Evolutionary conservation across 2,888 invertebrate genomes (phyloP), one percentile per base, ranked within the genome.

Genomic region (Stenotaenia linearis): DNA sequence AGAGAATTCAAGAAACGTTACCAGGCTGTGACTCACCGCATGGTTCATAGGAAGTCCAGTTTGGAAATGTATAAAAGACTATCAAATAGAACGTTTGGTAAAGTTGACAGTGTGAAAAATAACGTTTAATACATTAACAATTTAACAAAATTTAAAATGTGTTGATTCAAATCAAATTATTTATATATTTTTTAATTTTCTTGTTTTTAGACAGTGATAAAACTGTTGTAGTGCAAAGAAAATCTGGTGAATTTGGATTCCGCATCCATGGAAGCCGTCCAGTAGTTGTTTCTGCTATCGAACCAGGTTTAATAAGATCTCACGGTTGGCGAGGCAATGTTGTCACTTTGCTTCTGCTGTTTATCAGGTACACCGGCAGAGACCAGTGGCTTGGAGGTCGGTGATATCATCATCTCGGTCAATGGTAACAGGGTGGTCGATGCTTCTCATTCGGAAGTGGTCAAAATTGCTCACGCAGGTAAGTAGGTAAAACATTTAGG

Each of bases 231-330:
- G 93, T 96, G 4, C 91, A 91, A 82, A 91, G 94, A 78, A 92
- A 93, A 83, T 87, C 87, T 21, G 94, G 94, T 45, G 97, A 96
- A 85, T 97, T 96, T 85, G 97, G 97, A 15, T 96, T 98, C 86
- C 91, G 97, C 81, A 96, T 98, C 84, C 95, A 97, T 84, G 97
- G 97, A 30, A 95, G 95, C 80, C 94, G 95, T 84, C 97, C 97
- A 0, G 96, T 97, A n/a, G 95, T 97, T 15, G 96, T 97, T 32
- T 96, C 97, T 3, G 95, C 95, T 23, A 96, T 97, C 83, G 97
- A 97, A 87, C 93, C 94, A 40, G 95, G 87, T 86, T 81, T 28
- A 69, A 69, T 69, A 28, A 69, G 28, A 69, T 28, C 25, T 25
- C 28, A 69, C 61, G 69, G 69, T 69, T 69, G 56, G 23, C 28